phyloP scores from a whole-genome alignment of 2,113 vertebrate species.

The Prunella himalayana region DNA sequence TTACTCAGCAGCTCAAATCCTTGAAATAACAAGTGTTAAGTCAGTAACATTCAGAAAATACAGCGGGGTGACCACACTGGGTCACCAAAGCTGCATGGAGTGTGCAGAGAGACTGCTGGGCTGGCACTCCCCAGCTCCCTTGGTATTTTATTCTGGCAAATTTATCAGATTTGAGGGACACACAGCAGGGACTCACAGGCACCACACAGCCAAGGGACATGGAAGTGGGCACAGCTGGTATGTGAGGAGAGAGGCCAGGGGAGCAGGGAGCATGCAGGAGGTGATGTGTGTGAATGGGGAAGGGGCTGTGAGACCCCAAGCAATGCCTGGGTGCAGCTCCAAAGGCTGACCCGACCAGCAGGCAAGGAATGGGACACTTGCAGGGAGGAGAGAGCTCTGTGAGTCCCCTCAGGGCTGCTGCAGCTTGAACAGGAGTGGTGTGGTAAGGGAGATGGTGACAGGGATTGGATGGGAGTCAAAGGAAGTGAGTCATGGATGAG shows the following conservation, averaged over 20 bases:
- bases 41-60: background rate
- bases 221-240: fast-evolving
- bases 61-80: fast-evolving
- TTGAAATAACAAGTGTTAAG: background rate
- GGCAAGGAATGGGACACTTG: fast-evolving
- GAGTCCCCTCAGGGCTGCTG: background rate
- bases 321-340: background rate
- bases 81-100: background rate
- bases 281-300: background rate
- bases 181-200: background rate
- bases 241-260: background rate
- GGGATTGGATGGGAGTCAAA: background rate
- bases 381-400: background rate
- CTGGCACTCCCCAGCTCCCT: background rate
- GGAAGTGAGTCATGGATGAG: background rate
- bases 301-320: background rate
- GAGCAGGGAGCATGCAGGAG: background rate
- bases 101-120: background rate
- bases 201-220: background rate
- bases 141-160: background rate
- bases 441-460: background rate
- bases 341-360: background rate
- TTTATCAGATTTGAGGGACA: background rate
- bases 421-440: background rate
- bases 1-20: background rate